Evolutionary conservation across 2,113 vertebrate species (phyloP).

Genomic region (Prunella fulvescens): DNA sequence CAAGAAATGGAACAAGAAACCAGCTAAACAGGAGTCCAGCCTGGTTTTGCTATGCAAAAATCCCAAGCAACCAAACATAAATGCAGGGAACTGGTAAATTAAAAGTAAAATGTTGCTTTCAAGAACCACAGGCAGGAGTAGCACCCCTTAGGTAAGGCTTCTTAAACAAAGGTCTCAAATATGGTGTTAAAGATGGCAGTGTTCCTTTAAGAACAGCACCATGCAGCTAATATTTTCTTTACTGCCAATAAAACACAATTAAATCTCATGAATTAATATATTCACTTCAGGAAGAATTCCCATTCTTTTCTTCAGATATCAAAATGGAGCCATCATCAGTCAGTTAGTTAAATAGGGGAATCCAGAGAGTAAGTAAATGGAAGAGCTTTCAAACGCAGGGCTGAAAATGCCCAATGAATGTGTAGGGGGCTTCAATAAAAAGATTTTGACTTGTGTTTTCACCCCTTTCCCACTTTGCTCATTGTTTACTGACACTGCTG

Average conservation of each 20-base stretch:
- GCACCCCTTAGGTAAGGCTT: not conserved
- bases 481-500: conserved; percentile 66
- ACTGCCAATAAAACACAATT: not conserved
- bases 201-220: not conserved
- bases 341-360: conserved; percentile 73
- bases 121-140: not conserved
- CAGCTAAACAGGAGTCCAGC: not conserved
- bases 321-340: conserved; percentile 87
- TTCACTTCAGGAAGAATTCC: conserved; percentile 61
- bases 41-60: not conserved
- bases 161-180: not conserved
- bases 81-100: not conserved
- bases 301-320: conserved; percentile 64
- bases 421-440: conserved; percentile 68
- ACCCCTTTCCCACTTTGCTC: conserved; percentile 75
- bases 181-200: not conserved
- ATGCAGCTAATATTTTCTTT: not conserved
- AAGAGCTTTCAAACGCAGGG: conserved; percentile 70
- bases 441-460: conserved; percentile 73
- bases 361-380: conserved; percentile 78
- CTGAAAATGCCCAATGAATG: conserved; percentile 73
- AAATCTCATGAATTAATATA: conserved; percentile 44
- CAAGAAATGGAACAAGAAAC: not conserved
- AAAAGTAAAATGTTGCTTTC: not conserved
- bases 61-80: not conserved